phyloP scores from a whole-genome alignment of 1,140 invertebrate species.

The Halictus rubicundus region DNA sequence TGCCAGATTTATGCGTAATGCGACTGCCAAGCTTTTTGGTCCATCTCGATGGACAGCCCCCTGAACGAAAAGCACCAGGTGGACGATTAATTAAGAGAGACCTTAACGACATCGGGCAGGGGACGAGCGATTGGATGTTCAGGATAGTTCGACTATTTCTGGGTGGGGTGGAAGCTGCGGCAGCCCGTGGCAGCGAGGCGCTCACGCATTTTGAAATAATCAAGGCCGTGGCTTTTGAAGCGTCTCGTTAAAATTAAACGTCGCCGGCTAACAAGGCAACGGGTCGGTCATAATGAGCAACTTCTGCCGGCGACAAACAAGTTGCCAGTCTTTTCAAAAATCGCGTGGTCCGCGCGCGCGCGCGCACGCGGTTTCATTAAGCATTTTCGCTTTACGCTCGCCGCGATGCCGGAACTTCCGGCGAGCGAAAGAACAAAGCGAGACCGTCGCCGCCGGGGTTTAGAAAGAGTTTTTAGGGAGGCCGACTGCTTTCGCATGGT shows the following conservation, averaged over 20 bases:
- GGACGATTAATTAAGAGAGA: too few relatives aligned
- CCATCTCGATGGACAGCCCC: too few relatives aligned
- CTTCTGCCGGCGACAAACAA: slow-evolving; percentile 8
- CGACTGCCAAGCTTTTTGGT: too few relatives aligned
- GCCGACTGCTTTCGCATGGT: not conserved
- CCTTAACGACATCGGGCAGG: too few relatives aligned
- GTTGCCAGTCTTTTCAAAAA: slow-evolving; percentile 8
- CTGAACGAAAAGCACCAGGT: too few relatives aligned
- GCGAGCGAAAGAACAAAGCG: not conserved
- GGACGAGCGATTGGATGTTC: too few relatives aligned
- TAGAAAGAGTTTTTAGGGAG: not conserved
- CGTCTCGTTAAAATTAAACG: slow-evolving; percentile 15
- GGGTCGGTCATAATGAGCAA: not conserved
- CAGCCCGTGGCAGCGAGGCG: too few relatives aligned
- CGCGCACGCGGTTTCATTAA: not conserved
- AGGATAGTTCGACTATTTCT: too few relatives aligned
- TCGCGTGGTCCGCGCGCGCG: not conserved
- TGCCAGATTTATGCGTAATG: too few relatives aligned
- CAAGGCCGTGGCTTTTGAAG: not conserved
- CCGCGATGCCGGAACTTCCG: slow-evolving; percentile 2
- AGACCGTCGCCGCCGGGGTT: not conserved
- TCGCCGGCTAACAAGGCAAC: slow-evolving; percentile 8
- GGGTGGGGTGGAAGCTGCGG: too few relatives aligned
- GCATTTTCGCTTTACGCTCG: slow-evolving; percentile 9
- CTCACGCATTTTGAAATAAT: not conserved